Evolutionary conservation across 2,797 vertebrate species (phyloP), one percentile per base, ranked within the genome.

Genomic region (Phataginus tricuspis): DNA sequence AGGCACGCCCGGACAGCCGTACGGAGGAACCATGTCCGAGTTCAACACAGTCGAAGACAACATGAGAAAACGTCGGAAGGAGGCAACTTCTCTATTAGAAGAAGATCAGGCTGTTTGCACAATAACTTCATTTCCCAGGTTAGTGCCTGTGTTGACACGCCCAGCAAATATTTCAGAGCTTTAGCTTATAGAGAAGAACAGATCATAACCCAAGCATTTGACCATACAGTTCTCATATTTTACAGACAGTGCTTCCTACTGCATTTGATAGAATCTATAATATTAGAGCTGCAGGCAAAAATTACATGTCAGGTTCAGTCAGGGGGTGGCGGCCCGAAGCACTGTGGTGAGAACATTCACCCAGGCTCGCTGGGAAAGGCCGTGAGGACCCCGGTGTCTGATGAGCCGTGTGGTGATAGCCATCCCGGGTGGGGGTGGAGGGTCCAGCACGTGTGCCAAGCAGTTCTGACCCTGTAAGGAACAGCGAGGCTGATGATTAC

Each of bases 1-100:
- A 96, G 99, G 99, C 42, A 99, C 99, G 0, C 99, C 99, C 0
- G 99, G 99, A 15, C 99, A 99, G 98, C 99, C 99, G 0, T 99
- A 99, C 0, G 99, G 99, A 1, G 99, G 99, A 85, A 99, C 99
- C 0, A 99, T 99, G 99, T 99, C 99, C 0, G 99, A 99, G 98
- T 99, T 99, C 98, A 99, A 99, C 98, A 99, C 99, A 0, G 99
- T 99, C 14, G 99, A 99, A 97, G 99, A 99, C 97, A 99, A 99
- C 98, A 99, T 99, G 99, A 99, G 98, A 77, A 99, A 99, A 98
- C 99, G 99, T 90, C 98, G 99, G 31, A 98, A 98, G 92, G 99
- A 99, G 97, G 99, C 99, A 0, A 99, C 99, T 0, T 99, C 99
- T 4, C 98, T 99, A 23, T 98, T 99, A 31, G 98, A 98, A 84